A percentile compares a stretch with the other conserved stretches of the same genome.
phyloP scores from a whole-genome alignment of 2,113 vertebrate genomes.

The Camelus dromedarius region DNA sequence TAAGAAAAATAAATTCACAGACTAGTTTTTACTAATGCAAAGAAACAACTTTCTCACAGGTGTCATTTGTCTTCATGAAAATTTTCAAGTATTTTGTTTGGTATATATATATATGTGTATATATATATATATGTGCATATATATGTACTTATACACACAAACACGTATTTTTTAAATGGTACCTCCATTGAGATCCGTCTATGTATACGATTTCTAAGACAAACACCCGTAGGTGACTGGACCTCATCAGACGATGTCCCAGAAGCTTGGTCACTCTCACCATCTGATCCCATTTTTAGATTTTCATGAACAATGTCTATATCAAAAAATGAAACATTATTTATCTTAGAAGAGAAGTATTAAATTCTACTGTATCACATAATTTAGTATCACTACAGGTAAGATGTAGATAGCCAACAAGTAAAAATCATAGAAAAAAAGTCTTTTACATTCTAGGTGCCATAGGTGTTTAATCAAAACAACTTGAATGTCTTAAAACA shows the following conservation, averaged over 20 bases:
- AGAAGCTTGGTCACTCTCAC: constrained; percentile 99
- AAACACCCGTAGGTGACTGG: constrained; percentile 98
- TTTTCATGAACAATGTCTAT: constrained; percentile 99
- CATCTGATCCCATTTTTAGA: constrained; percentile 99
- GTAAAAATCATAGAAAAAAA: constrained; percentile 36
- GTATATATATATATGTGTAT: background rate
- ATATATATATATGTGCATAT: background rate
- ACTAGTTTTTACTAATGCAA: background rate
- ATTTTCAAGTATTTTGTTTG: background rate
- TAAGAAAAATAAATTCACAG: background rate
- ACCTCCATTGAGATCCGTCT: constrained; percentile 99
- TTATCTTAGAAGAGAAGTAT: constrained; percentile 31
- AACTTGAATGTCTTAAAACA: constrained; percentile 14
- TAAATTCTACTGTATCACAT: background rate
- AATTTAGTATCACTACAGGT: background rate
- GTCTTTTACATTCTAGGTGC: background rate
- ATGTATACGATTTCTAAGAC: constrained; percentile 95
- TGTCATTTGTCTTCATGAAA: background rate
- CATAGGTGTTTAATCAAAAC: background rate
- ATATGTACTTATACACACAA: background rate
- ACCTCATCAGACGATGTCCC: constrained; percentile 99
- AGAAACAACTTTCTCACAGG: background rate
- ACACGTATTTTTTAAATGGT: constrained; percentile 27
- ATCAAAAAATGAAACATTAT: constrained; percentile 56
- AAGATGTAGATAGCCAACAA: background rate